Base-by-base conservation (phyloP, 1,140 invertebrate species). In the Tribolium madens region DNA sequence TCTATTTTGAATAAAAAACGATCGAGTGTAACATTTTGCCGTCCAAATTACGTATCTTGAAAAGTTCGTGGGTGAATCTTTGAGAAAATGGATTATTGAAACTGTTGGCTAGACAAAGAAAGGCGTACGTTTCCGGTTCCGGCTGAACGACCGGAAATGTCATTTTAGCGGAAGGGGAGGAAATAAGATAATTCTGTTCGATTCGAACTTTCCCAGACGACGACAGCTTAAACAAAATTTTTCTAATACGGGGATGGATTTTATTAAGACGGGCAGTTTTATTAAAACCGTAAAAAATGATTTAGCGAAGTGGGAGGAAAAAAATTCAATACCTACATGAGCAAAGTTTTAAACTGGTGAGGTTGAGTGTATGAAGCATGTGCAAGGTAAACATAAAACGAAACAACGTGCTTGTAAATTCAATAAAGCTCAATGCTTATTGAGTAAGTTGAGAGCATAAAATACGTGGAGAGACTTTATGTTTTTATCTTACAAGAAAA, bases 141-240 rank as follows among this genome's bases (percentile, higher is more conserved):
- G 78, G 76, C 52, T 78, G 80, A 74, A 76, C 75, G 73, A 73
- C 75, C 76, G 80, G 78, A 81, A 81, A 81, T 77, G 80, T 81
- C 80, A 81, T 81, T 81, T 81, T 76, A 73, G 36, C 42, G 76
- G 78, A 79, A 78, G 71, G 48, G 69, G 53, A 79, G 80, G 80
- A 81, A 81, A 81, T 79, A 76, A 77, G 80, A 79, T 77, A 79
- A 81, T 77, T 78, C 76, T 57, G 71, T 79, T 79, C 70, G 26
- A 52, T 33, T 64, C 52, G 69, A 78, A 79, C 50, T 80, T 78
- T 73, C 48, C 48, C 48, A 36, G 50, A 74, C 73, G 50, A 18
- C 33, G 31, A 74, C 52, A 17, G 50, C 33, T 50, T 36, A 0
- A 42, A 48, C 46, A 26, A 52, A 72, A 72, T 72, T 50, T 48